Conservation (phyloP, 2,113 vertebrate genomes). For the Gopherus flavomarginatus region DNA sequence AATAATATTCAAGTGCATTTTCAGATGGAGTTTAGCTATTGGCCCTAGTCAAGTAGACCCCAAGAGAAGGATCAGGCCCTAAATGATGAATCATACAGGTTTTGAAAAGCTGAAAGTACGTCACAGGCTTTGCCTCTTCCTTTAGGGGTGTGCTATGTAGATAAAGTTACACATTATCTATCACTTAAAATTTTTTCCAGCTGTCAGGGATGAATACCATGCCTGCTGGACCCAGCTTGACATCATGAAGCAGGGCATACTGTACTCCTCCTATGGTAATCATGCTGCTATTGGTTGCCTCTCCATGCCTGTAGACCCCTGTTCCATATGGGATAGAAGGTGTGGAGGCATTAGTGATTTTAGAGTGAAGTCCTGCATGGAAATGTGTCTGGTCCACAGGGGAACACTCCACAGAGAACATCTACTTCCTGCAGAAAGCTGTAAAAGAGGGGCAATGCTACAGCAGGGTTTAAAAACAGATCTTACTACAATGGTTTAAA, state of each 20-base stretch:
- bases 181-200: not conserved
- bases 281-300: not conserved
- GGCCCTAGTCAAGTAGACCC: not conserved
- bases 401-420: not conserved
- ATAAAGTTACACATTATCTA: not conserved
- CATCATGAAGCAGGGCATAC: not conserved
- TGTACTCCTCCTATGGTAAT: not conserved
- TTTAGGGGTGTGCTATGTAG: not conserved
- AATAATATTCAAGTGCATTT: not conserved
- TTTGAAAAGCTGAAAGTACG: not conserved
- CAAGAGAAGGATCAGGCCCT: not conserved
- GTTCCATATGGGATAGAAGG: not conserved
- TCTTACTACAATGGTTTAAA: not conserved
- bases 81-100: rapidly evolving
- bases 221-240: not conserved
- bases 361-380: slow-evolving; percentile 5
- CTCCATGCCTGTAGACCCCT: not conserved
- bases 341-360: not conserved
- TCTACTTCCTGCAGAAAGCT: not conserved
- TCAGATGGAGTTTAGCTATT: not conserved
- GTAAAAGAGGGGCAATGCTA: not conserved
- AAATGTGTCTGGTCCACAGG: not conserved
- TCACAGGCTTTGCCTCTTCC: not conserved
- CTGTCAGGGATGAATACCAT: not conserved
- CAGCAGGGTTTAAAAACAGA: slow-evolving; percentile 30